A percentile compares a stretch with the other conserved stretches of the same genome.
Evolutionary conservation across 1,140 invertebrate genomes (phyloP).

Genomic region (Pogonomyrmex californicus): DNA sequence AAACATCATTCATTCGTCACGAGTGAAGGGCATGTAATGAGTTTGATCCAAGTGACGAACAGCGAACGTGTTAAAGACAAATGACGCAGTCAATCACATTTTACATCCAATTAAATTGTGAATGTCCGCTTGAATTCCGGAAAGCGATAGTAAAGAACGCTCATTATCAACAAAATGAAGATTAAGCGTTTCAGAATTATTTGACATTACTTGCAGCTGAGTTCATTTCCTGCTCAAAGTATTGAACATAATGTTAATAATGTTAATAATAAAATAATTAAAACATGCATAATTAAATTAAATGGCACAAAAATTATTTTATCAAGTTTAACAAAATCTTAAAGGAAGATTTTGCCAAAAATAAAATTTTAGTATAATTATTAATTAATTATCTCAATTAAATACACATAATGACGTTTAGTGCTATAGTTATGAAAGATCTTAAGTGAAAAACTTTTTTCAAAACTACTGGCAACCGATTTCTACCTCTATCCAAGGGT

Average conservation of each 20-base stretch:
- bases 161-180: constrained; percentile 17
- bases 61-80: constrained; percentile 54
- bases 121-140: constrained; percentile 3
- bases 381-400: constrained; percentile 6
- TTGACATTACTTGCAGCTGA: neutral
- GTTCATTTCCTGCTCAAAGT: neutral
- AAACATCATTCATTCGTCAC: constrained; percentile 37
- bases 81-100: constrained; percentile 56
- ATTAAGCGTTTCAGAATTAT: constrained; percentile 15
- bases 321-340: neutral
- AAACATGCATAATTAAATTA: neutral
- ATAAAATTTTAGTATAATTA: neutral
- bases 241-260: neutral
- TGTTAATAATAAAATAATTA: neutral
- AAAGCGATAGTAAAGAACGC: constrained; percentile 6
- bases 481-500: neutral
- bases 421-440: neutral
- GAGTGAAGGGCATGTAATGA: constrained; percentile 20
- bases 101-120: constrained; percentile 52
- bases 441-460: constrained; percentile 3
- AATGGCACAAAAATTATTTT: neutral
- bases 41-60: constrained; percentile 40
- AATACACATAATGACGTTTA: constrained; percentile 15
- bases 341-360: neutral
- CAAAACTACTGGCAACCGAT: constrained; percentile 22